Conservation (phyloP, 30 jellyfish, hydroid and myxozoan genomes). For the Chrysaora quinquecirrha region DNA sequence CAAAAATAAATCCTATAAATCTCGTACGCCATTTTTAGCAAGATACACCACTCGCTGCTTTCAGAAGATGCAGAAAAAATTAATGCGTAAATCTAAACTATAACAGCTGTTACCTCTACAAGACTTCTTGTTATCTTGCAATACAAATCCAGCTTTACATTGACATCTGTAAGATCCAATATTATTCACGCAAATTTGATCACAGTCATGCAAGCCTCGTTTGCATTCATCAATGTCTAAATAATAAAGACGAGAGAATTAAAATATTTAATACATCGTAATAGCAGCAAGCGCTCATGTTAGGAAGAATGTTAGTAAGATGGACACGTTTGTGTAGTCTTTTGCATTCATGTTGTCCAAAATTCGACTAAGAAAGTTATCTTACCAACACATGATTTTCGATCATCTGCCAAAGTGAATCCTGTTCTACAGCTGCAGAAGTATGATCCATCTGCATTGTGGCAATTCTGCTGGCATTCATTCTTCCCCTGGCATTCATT, state of each 20-base stretch:
- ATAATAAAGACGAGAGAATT: not conserved
- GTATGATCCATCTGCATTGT: conserved; percentile 73
- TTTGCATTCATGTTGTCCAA: no score
- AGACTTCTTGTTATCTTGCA: conserved; percentile 60
- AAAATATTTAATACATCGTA: no score
- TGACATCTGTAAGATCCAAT: conserved; percentile 72
- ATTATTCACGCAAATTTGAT: conserved; percentile 56
- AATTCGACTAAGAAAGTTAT: no score
- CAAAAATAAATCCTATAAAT: no score
- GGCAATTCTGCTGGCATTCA: conserved; percentile 70
- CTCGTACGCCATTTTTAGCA: no score
- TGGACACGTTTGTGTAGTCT: no score
- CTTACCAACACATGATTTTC: conserved; percentile 54
- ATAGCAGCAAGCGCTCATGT: no score
- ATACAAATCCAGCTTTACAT: conserved; percentile 51
- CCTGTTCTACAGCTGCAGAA: conserved; percentile 73
- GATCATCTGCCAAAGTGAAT: conserved; percentile 41
- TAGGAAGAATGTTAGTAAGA: no score
- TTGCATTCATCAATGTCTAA: conserved; percentile 72
- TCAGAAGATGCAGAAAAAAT: no score
- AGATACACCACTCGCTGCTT: no score
- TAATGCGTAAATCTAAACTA: no score
- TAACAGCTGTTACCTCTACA: conserved; percentile 79
- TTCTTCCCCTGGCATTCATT: conserved; percentile 67
- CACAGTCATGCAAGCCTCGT: conserved; percentile 36